Evolutionary conservation across 2,888 invertebrate genomes (phyloP).

Genomic region (Pollenia labialis): DNA sequence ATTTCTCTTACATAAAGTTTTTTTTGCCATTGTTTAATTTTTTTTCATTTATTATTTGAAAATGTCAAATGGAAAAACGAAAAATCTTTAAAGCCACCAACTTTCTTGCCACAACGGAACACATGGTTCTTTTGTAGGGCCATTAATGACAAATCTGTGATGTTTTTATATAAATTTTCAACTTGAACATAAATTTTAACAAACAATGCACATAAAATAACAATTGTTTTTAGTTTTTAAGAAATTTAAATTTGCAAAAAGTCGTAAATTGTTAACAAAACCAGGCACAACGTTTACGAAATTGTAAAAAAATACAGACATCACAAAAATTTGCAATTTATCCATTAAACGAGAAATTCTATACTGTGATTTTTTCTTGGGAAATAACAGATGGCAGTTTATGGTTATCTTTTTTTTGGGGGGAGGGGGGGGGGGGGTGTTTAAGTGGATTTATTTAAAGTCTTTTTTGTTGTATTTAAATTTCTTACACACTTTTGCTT

Average conservation of each 20-base stretch:
- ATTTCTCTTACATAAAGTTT: background rate
- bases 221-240: slow-evolving; percentile 34
- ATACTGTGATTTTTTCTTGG: background rate
- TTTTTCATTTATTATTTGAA: background rate
- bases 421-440: too few relatives aligned
- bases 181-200: slow-evolving; percentile 58
- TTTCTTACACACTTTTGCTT: slow-evolving; percentile 20
- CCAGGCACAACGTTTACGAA: slow-evolving; percentile 9
- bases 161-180: slow-evolving; percentile 54
- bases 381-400: background rate
- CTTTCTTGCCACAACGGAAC: slow-evolving; percentile 28
- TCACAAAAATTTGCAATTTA: slow-evolving; percentile 11
- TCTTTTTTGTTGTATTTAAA: background rate
- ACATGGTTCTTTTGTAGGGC: slow-evolving; percentile 38
- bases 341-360: slow-evolving; percentile 19
- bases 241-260: slow-evolving; percentile 39
- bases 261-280: slow-evolving; percentile 62
- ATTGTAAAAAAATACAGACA: slow-evolving; percentile 9
- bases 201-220: slow-evolving; percentile 47
- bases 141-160: slow-evolving; percentile 49
- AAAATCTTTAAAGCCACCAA: slow-evolving; percentile 47
- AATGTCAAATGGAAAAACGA: slow-evolving; percentile 25
- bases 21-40: background rate
- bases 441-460: background rate
- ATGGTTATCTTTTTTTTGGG: background rate